Evolutionary conservation across 2,797 vertebrate species (phyloP), one percentile per base, ranked within the genome.

Genomic region (Echeneis naucrates): DNA sequence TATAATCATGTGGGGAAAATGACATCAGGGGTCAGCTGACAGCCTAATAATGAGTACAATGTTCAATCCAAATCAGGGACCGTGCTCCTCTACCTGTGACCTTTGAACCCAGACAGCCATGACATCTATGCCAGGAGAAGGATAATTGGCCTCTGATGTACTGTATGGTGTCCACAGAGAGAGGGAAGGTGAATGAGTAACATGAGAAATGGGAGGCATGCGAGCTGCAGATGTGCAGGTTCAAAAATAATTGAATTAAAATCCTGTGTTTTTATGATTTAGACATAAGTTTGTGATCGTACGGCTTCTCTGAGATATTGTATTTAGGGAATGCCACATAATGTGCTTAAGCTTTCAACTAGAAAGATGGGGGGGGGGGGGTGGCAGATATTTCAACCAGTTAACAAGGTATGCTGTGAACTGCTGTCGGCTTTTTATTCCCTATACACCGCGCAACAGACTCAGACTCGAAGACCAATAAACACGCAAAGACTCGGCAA

Each of bases 41-140:
- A 85, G 84, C 80, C 68, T 77, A 69, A 72, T 93, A 92, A 93
- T 92, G 91, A 92, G 87, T 81, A 72, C 81, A 83, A 62, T 4
- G 6, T 68, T 87, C 83, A 64, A 79, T 80, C 81, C 70, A 64
- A 75, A 84, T 74, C 80, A 67, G 83, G 84, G 77, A 84, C 86
- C 87, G 77, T 67, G 83, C 67, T 80, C 81, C 75, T 63, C 52
- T 65, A 88, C 68, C 83, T 86, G 75, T 87, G 85, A 74, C 87
- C 77, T 66, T 64, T 71, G 80, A 86, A 68, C 80, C 71, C 58
- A 55, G 57, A 61, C 72, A 56, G 59, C 72, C 59, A 32, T 86
- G 84, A 85, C 64, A 75, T 85, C 78, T 48, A 60, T 63, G 59
- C 68, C 35, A 9, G 58, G 56, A 68, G 68, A 68, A 77, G 37